A percentile compares a stretch with the other conserved stretches of the same genome.
These are phyloP conservation scores for Tenualosa ilisha DNA, from an alignment of 2,797 vertebrate species.

Conservation along the genomic window DNA sequence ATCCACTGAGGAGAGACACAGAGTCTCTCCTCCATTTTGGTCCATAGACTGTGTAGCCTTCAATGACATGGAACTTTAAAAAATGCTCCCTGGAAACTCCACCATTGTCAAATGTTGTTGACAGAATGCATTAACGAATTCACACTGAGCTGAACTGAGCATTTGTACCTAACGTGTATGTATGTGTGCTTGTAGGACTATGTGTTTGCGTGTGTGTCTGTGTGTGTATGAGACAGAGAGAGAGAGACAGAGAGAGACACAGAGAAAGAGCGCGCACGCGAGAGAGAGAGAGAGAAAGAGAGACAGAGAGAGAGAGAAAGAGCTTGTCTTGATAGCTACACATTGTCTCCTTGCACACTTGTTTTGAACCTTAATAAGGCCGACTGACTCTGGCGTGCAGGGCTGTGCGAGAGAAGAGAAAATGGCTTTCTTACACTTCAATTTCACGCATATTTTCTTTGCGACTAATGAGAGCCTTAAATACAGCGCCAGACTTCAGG, in stretches of 20 bases:
- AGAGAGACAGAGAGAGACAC: constrained; percentile 35
- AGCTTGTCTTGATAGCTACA: constrained; percentile 54
- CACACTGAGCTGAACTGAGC: constrained; percentile 10
- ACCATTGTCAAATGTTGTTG: constrained; percentile 16
- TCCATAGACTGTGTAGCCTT: neutral
- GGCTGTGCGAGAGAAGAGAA: constrained; percentile 63
- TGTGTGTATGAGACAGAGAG: constrained; percentile 33
- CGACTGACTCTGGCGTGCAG: constrained; percentile 48
- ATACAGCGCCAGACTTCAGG: constrained; percentile 75
- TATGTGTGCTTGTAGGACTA: constrained; percentile 2
- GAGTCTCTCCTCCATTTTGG: constrained; percentile 7
- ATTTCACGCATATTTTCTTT: constrained; percentile 79
- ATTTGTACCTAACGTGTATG: constrained; percentile 1
- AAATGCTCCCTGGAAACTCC: neutral
- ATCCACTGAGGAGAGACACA: neutral
- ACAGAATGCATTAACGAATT: constrained; percentile 18
- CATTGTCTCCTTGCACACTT: constrained; percentile 57
- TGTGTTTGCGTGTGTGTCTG: neutral
- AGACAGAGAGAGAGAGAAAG: constrained; percentile 36
- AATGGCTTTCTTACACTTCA: constrained; percentile 76
- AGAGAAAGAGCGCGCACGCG: constrained; percentile 43
- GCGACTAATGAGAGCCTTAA: constrained; percentile 82
- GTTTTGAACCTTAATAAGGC: constrained; percentile 73
- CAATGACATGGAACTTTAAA: neutral
- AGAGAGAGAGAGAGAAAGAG: constrained; percentile 46